Evolutionary conservation across 2,888 invertebrate species (phyloP).

Genomic region (Dolomedes plantarius): DNA sequence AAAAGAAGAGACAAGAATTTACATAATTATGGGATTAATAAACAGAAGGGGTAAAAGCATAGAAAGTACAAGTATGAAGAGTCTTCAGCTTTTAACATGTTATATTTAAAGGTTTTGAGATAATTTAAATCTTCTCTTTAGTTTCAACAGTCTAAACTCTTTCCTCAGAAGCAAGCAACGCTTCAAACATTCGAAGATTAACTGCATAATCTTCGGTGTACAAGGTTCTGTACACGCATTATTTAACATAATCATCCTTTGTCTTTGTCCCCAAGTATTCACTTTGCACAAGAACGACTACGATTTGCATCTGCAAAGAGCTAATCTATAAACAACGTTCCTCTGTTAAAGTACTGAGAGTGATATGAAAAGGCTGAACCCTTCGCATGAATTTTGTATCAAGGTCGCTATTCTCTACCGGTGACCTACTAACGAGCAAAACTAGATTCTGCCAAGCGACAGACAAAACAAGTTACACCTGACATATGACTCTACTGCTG

Average conservation of each 20-base stretch:
- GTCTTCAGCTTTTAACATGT: too few relatives aligned
- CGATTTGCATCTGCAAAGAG: not conserved
- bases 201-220: too few relatives aligned
- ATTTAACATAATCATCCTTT: not conserved
- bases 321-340: not conserved
- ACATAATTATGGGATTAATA: too few relatives aligned
- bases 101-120: too few relatives aligned
- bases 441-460: not conserved
- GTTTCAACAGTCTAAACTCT: too few relatives aligned
- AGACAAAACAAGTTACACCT: slow-evolving; percentile 2
- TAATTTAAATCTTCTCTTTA: too few relatives aligned
- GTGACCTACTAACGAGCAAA: not conserved
- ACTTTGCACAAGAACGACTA: not conserved
- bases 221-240: too few relatives aligned
- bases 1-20: too few relatives aligned
- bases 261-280: not conserved
- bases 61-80: too few relatives aligned
- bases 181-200: too few relatives aligned
- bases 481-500: not conserved
- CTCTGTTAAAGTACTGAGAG: not conserved
- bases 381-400: not conserved
- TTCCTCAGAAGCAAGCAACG: too few relatives aligned
- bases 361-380: not conserved
- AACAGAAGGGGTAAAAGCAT: too few relatives aligned
- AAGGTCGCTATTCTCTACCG: not conserved